Evolutionary conservation across 2,888 invertebrate species (phyloP).

Genomic region (Ctena decussata): DNA sequence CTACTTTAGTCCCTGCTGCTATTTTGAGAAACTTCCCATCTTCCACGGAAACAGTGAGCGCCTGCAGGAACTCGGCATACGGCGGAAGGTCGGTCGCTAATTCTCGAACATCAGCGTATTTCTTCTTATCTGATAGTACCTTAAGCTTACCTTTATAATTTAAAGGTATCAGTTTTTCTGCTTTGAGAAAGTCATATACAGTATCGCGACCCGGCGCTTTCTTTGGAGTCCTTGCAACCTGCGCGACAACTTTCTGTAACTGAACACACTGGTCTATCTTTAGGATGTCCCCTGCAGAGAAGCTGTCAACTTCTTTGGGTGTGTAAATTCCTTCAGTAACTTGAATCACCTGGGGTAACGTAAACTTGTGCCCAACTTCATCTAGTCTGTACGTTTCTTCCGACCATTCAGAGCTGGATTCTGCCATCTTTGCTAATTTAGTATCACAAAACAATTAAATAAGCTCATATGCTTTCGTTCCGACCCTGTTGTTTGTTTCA

Average conservation of each 20-base stretch:
- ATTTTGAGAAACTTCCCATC: not conserved
- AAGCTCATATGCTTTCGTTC: too few species aligned
- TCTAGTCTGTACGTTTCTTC: not conserved
- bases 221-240: not conserved
- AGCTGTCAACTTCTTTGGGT: not conserved
- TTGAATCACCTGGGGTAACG: not conserved
- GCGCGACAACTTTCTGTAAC: not conserved
- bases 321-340: not conserved
- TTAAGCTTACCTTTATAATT: conserved; percentile 28
- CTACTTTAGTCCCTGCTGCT: not conserved
- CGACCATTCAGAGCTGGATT: not conserved
- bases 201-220: not conserved
- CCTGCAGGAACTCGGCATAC: not conserved
- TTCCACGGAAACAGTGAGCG: not conserved
- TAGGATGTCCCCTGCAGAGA: not conserved
- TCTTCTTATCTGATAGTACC: not conserved
- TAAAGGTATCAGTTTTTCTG: conserved; percentile 13
- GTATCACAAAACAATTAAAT: too few species aligned
- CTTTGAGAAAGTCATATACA: not conserved
- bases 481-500: too few species aligned
- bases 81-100: conserved; percentile 3
- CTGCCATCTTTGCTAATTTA: too few species aligned
- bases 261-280: not conserved
- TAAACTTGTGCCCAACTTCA: not conserved
- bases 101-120: not conserved